Evolutionary conservation across 2,888 invertebrate genomes (phyloP).

Genomic region (Conistra vaccinii): DNA sequence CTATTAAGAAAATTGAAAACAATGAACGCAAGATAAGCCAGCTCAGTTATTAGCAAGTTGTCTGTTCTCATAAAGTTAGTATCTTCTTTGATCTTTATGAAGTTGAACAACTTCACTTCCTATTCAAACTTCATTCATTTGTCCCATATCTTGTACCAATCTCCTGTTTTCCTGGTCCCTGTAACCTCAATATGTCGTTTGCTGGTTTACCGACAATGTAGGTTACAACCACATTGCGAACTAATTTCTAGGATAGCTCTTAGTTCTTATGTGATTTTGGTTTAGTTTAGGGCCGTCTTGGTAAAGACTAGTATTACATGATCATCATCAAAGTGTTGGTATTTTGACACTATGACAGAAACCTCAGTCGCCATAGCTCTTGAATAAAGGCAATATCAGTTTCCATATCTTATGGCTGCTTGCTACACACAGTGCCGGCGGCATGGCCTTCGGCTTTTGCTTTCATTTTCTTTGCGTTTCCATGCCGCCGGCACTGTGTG

Average conservation of each 20-base stretch:
- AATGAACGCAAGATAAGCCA: conserved; percentile 17
- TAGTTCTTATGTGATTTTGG: neutral
- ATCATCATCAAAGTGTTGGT: neutral
- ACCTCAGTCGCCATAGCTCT: neutral
- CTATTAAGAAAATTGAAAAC: conserved; percentile 32
- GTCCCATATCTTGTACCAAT: conserved; percentile 15
- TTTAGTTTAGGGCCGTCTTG: neutral
- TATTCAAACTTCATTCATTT: neutral
- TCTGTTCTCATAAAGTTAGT: conserved; percentile 29
- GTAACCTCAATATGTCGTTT: conserved; percentile 1
- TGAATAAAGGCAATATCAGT: neutral
- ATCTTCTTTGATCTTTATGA: conserved; percentile 19
- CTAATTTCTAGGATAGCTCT: conserved; percentile 3
- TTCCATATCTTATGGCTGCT: too few species aligned
- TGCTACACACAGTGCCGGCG: too few species aligned
- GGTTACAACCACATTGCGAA: neutral
- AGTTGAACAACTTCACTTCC: conserved; percentile 3
- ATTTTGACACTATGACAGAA: neutral
- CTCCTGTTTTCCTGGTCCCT: conserved; percentile 26
- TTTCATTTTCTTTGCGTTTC: too few species aligned
- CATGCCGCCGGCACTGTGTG: too few species aligned
- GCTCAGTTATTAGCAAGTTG: conserved; percentile 9
- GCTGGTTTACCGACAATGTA: neutral
- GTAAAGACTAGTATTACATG: neutral
- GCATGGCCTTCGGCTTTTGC: too few species aligned